These are phyloP conservation scores for Caenorhabditis auriculariae DNA, from an alignment of 2,888 invertebrate genomes.

Conservation along the genomic window DNA sequence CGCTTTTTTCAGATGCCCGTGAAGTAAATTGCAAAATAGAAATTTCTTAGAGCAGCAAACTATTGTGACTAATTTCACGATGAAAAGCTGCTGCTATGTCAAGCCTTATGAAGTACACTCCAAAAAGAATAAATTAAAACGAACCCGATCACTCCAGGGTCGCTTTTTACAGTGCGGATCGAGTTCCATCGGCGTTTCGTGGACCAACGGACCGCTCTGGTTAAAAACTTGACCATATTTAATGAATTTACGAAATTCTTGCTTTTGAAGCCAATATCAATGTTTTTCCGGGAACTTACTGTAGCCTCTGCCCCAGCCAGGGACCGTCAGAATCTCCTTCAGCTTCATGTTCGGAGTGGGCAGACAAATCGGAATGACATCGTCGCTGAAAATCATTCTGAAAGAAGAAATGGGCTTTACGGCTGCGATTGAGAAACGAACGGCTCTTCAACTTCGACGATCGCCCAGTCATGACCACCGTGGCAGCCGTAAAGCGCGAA, in stretches of 20 bases:
- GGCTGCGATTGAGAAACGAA: neutral
- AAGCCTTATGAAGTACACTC: no score
- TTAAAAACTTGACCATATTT: constrained; percentile 43
- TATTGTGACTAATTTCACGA: no score
- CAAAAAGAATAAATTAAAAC: neutral
- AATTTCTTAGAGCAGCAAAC: no score
- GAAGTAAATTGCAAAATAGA: no score
- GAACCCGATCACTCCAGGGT: constrained; percentile 50
- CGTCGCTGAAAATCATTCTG: constrained; percentile 42
- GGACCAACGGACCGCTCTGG: constrained; percentile 52
- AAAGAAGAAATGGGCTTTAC: neutral
- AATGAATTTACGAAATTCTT: neutral
- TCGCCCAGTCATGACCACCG: constrained; percentile 60
- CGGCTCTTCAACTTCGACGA: constrained; percentile 53
- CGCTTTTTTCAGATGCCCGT: no score
- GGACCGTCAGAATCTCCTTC: constrained; percentile 39
- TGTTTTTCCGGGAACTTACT: constrained; percentile 16
- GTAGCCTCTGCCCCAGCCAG: constrained; percentile 56
- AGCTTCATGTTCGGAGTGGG: constrained; percentile 30
- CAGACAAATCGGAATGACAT: constrained; percentile 55
- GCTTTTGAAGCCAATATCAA: neutral
- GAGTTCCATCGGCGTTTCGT: constrained; percentile 55
- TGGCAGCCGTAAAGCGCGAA: constrained; percentile 46
- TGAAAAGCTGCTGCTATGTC: no score
- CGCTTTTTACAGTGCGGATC: constrained; percentile 48